Conservation (phyloP, 1,140 invertebrate species). For the Homarus americanus region DNA sequence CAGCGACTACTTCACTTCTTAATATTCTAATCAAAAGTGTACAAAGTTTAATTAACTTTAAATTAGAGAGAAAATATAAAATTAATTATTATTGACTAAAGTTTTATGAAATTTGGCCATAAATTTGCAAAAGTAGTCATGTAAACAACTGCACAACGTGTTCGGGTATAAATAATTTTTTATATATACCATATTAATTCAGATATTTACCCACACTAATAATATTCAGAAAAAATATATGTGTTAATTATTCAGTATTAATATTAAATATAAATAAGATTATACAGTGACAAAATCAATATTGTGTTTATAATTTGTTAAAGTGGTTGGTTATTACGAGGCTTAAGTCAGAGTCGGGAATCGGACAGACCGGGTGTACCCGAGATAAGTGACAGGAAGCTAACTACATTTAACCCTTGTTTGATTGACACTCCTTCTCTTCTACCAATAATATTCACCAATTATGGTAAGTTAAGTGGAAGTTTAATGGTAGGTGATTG, state of each 20-base stretch:
- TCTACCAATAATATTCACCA: background rate
- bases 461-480: background rate
- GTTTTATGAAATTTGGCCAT: background rate
- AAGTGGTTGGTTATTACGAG: too few relatives aligned
- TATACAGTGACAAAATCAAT: background rate
- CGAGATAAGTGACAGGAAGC: slow-evolving; percentile 64
- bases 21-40: too few relatives aligned
- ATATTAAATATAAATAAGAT: background rate
- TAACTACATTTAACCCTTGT: too few relatives aligned
- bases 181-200: background rate
- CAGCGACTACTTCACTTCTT: too few relatives aligned
- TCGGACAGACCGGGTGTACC: slow-evolving; percentile 25
- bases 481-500: background rate
- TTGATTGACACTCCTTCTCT: background rate
- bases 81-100: too few relatives aligned
- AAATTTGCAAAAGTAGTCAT: background rate
- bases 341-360: background rate
- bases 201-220: background rate
- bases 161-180: background rate
- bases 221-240: background rate
- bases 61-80: too few relatives aligned
- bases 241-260: background rate
- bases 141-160: background rate
- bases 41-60: too few relatives aligned
- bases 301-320: too few relatives aligned